Base-by-base conservation (phyloP, 2,888 invertebrate genomes). In the Acrobasis suavella region DNA sequence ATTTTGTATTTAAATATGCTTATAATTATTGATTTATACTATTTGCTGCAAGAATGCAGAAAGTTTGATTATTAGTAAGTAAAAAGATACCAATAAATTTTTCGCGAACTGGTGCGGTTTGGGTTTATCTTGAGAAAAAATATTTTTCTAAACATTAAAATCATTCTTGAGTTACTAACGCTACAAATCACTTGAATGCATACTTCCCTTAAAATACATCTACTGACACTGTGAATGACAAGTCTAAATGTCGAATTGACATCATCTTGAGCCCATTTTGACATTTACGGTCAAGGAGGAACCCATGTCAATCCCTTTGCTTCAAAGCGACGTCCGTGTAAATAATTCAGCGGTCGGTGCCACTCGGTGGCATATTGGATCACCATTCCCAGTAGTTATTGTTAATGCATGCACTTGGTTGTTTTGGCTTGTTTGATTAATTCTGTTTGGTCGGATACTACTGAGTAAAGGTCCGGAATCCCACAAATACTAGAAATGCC, bases 311-410 rank as follows among this genome's bases (percentile, higher is more conserved):
- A 56, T 56, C 22, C 42, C 42, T 37, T 37, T 46, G 17, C 42
- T 22, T 22, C 55, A 56, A 62, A 64, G 61, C 55, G 62, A 58
- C 62, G 60, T 58, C 46, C 37, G 37, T 39, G 50, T 63, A 22
- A 63, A 62, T 65, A 59, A 61, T 63, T 56, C 56, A 56, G 56
- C 17, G 17, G 42, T 46, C 46, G 9, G 42, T 42, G 42, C 42
- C 42, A 42, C 38, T 54, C 37, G 38, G 42, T 54, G 16, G 38
- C 32, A 37, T 32, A 50, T 32, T 58, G 54, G 59, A 54, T 32
- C 15, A 22, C 59, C 46, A 32, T 46, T 50, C 15, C 54, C n/a
- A 10, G 50, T 50, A 60, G 42, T 15, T 15, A 56, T 56, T 46
- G 56, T 22, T 56, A 17, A 56, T 56, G 42, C 38, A 15, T 56